These are phyloP conservation scores for Forbesichthys agassizii DNA, from an alignment of 2,113 vertebrate species.

Conservation along the genomic window DNA sequence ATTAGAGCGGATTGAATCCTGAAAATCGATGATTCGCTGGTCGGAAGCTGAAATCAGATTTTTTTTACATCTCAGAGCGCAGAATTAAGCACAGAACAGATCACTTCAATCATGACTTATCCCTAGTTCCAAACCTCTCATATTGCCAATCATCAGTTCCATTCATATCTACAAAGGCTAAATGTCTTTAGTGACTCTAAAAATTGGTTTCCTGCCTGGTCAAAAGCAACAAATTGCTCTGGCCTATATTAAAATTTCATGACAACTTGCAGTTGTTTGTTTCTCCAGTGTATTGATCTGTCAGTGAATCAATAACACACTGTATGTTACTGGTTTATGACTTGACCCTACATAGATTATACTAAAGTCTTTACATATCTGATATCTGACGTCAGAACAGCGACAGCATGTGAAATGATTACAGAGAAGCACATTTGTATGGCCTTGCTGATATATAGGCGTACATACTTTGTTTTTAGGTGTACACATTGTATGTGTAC, in stretches of 20 bases:
- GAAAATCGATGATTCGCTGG: constrained; percentile 47
- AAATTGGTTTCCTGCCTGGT: constrained; percentile 8
- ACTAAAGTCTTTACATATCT: too few relatives aligned
- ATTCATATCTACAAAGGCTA: constrained; percentile 22
- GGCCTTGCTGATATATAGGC: too few relatives aligned
- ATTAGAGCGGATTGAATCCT: constrained; percentile 30
- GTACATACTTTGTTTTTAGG: too few relatives aligned
- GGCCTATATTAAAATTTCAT: not conserved
- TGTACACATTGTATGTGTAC: too few relatives aligned
- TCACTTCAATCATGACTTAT: constrained; percentile 31
- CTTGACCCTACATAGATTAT: too few relatives aligned
- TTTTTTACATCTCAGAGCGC: not conserved
- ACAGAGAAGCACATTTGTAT: too few relatives aligned
- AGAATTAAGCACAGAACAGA: constrained; percentile 19
- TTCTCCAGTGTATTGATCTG: not conserved
- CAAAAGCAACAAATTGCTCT: constrained; percentile 8
- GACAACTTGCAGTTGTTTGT: not conserved
- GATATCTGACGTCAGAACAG: too few relatives aligned
- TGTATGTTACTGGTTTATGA: too few relatives aligned
- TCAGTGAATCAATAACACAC: too few relatives aligned
- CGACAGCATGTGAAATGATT: too few relatives aligned
- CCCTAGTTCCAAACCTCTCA: constrained; percentile 9
- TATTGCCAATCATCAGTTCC: constrained; percentile 6
- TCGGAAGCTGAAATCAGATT: constrained; percentile 17
- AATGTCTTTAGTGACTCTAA: constrained; percentile 12